Evolutionary conservation across 1,140 invertebrate species (phyloP).

Genomic region (Pollicipes pollicipes): DNA sequence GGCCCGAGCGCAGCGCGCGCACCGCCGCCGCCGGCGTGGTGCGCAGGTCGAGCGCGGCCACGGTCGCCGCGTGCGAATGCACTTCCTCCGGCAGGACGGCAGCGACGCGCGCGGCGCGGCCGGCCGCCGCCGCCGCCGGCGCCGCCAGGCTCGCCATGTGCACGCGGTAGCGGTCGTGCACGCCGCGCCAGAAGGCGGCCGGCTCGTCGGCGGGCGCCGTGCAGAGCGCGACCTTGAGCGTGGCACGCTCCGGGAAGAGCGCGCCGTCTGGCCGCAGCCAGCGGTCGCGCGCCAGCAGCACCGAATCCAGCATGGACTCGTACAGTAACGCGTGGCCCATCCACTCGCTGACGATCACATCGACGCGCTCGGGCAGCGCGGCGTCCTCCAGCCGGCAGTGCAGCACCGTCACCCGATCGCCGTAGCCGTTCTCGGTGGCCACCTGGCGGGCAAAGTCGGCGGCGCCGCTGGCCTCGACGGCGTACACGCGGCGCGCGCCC

Average conservation of each 20-base stretch:
- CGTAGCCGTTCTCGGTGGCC: slow-evolving; percentile 49
- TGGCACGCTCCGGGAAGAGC: slow-evolving; percentile 74
- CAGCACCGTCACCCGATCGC: slow-evolving; percentile 53
- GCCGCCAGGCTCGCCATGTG: slow-evolving; percentile 21
- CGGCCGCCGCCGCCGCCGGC: not conserved
- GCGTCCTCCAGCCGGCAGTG: slow-evolving; percentile 74
- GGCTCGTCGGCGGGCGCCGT: slow-evolving; percentile 62
- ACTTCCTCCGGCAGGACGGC: slow-evolving; percentile 54
- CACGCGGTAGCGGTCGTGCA: slow-evolving; percentile 21
- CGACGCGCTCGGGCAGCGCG: slow-evolving; percentile 44
- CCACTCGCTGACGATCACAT: slow-evolving; percentile 27
- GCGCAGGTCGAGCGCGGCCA: slow-evolving; percentile 18
- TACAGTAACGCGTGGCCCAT: slow-evolving; percentile 85
- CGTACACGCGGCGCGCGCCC: slow-evolving; percentile 80
- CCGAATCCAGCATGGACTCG: slow-evolving; percentile 91
- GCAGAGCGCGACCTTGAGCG: slow-evolving; percentile 62
- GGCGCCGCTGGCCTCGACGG: slow-evolving; percentile 78
- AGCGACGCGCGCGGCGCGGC: slow-evolving; percentile 51
- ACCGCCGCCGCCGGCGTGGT: slow-evolving; percentile 14
- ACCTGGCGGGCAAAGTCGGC: slow-evolving; percentile 33
- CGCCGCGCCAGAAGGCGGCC: slow-evolving; percentile 27
- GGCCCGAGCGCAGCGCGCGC: slow-evolving; percentile 6
- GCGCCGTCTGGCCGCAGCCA: slow-evolving; percentile 63
- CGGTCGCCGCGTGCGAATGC: slow-evolving; percentile 37
- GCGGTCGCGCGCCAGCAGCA: slow-evolving; percentile 77